Percentiles rank a stretch among this genome's conserved stretches.
phyloP scores from a whole-genome alignment of 2,888 invertebrate species.

The Scotopteryx bipunctaria region DNA sequence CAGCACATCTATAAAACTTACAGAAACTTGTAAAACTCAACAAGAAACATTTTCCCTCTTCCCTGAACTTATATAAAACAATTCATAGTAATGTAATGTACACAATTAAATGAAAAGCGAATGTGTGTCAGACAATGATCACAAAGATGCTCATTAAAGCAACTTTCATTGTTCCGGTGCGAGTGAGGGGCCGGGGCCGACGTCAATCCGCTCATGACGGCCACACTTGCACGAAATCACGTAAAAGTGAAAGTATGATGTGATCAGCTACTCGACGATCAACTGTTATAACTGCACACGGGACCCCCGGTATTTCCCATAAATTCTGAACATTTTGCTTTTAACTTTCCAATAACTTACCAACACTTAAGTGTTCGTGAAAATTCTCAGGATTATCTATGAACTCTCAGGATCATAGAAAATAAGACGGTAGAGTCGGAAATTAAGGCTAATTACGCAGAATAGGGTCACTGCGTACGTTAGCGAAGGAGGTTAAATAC shows the following conservation, averaged over 20 bases:
- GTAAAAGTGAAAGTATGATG: slow-evolving; percentile 80
- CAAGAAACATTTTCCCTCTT: too few species aligned
- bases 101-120: slow-evolving; percentile 34
- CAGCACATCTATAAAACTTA: too few species aligned
- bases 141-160: slow-evolving; percentile 56
- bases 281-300: slow-evolving; percentile 41
- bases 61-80: slow-evolving; percentile 6
- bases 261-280: slow-evolving; percentile 55
- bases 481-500: slow-evolving; percentile 47
- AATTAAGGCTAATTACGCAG: slow-evolving; percentile 42
- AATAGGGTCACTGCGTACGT: slow-evolving; percentile 41
- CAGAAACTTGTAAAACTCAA: too few species aligned
- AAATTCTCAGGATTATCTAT: neutral
- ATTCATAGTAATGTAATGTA: slow-evolving; percentile 1
- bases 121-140: slow-evolving; percentile 47
- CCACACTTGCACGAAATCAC: slow-evolving; percentile 69
- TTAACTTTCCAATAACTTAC: neutral
- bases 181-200: slow-evolving; percentile 57
- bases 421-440: slow-evolving; percentile 24
- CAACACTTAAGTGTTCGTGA: neutral
- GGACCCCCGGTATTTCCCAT: slow-evolving; percentile 14
- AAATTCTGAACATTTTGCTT: neutral
- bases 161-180: slow-evolving; percentile 73
- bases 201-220: slow-evolving; percentile 49
- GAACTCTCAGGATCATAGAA: slow-evolving; percentile 14